Evolutionary conservation across 92 coral and sea anemone genomes (phyloP).

Genomic region (Phenganax marumi): DNA sequence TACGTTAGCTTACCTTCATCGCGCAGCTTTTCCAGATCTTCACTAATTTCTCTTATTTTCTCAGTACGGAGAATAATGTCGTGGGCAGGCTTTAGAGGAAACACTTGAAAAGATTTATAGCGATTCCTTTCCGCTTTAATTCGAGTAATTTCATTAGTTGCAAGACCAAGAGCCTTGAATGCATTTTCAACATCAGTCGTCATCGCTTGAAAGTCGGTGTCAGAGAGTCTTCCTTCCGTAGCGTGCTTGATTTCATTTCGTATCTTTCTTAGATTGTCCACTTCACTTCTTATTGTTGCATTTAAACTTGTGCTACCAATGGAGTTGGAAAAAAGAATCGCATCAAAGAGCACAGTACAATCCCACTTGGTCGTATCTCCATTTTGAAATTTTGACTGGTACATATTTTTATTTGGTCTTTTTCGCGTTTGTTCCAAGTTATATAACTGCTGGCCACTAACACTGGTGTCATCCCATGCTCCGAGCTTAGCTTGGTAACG

Average conservation of each 20-base stretch:
- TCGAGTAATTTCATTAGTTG: not conserved
- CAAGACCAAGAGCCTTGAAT: not conserved
- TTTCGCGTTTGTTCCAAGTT: not conserved
- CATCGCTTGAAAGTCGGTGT: not conserved
- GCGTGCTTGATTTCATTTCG: not conserved
- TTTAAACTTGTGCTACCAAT: too few species aligned
- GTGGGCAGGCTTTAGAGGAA: constrained; percentile 3
- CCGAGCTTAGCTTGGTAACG: too few species aligned
- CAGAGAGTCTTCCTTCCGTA: not conserved
- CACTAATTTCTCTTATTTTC: not conserved
- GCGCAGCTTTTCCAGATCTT: not conserved
- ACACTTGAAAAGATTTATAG: not conserved
- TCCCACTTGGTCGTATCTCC: too few species aligned
- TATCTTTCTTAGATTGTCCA: not conserved
- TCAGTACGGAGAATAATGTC: not conserved
- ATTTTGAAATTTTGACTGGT: not conserved
- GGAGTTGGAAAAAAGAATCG: too few species aligned
- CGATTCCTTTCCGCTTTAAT: not conserved
- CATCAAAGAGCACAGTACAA: too few species aligned
- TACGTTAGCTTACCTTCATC: not conserved
- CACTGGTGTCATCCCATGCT: not conserved
- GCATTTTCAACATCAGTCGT: not conserved
- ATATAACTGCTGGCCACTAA: not conserved
- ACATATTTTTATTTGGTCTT: not conserved
- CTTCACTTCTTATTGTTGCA: too few species aligned